Conservation (phyloP, 2,797 vertebrate genomes). For the Paedocypris micromegethes region DNA sequence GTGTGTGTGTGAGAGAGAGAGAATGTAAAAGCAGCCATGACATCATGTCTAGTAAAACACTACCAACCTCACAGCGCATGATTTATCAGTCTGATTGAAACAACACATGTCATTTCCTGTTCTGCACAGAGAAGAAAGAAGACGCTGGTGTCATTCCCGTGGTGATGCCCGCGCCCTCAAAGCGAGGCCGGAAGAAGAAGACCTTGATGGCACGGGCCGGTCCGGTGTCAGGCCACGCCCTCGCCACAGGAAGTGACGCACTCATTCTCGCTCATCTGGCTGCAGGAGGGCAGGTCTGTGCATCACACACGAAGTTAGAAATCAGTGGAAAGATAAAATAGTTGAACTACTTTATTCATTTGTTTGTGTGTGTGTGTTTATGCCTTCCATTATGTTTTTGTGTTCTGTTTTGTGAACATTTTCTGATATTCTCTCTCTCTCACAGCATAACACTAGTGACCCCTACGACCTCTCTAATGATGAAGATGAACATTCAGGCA, state of each 20-base stretch:
- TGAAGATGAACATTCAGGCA: slow-evolving; percentile 84
- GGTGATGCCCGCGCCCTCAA: slow-evolving; percentile 70
- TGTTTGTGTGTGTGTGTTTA: background rate
- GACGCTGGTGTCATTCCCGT: slow-evolving; percentile 60
- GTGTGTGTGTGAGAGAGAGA: too few species aligned
- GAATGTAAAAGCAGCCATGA: too few species aligned
- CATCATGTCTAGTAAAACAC: too few species aligned
- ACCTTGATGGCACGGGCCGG: slow-evolving; percentile 73
- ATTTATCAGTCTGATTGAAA: too few species aligned
- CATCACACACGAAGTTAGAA: background rate
- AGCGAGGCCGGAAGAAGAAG: slow-evolving; percentile 90
- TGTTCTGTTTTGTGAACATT: background rate
- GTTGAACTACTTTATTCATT: background rate
- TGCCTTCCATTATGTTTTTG: background rate
- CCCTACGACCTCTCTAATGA: slow-evolving; percentile 92
- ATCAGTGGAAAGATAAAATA: background rate
- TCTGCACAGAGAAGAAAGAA: slow-evolving; percentile 66
- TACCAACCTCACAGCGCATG: too few species aligned
- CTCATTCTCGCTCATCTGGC: slow-evolving; percentile 73
- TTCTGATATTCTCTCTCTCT: slow-evolving; percentile 14
- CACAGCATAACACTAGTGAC: slow-evolving; percentile 71
- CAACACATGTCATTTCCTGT: slow-evolving; percentile 16
- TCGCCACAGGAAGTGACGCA: slow-evolving; percentile 69
- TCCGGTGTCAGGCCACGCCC: slow-evolving; percentile 55
- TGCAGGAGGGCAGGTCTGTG: slow-evolving; percentile 66